These are phyloP conservation scores for Aphis gossypii DNA, from an alignment of 1,140 invertebrate genomes.

Conservation along the genomic window DNA sequence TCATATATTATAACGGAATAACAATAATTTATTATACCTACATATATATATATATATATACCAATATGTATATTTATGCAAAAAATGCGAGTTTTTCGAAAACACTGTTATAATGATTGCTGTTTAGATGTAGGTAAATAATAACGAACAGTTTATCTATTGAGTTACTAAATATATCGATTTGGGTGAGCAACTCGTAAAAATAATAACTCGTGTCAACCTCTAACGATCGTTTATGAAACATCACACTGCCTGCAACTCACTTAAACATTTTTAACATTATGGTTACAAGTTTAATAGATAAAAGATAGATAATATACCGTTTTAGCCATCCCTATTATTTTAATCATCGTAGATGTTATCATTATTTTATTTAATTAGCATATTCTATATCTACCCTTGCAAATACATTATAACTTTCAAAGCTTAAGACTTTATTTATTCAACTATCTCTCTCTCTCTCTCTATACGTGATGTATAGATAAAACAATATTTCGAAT, in stretches of 20 bases:
- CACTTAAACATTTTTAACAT: not conserved
- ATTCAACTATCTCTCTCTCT: not conserved
- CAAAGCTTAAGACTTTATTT: not conserved
- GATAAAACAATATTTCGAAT: not conserved
- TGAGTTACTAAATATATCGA: slow-evolving; percentile 1
- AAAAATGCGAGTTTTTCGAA: not conserved
- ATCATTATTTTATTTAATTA: not conserved
- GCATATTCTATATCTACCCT: not conserved
- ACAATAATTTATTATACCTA: not conserved
- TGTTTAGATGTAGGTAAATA: not conserved
- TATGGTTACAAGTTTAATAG: not conserved
- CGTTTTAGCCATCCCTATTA: not conserved
- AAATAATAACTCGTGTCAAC: not conserved
- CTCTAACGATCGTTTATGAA: not conserved
- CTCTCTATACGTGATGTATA: too few species aligned
- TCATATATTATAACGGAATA: not conserved
- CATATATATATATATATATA: not conserved
- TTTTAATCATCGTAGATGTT: not conserved
- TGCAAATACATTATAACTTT: not conserved
- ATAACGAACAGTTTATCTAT: not conserved
- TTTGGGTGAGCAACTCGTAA: not conserved
- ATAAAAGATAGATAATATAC: not conserved
- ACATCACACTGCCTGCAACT: not conserved
- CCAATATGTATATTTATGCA: not conserved
- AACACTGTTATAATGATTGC: not conserved